Conservation (phyloP, 2,888 invertebrate genomes). For the Parnassius smintheus region DNA sequence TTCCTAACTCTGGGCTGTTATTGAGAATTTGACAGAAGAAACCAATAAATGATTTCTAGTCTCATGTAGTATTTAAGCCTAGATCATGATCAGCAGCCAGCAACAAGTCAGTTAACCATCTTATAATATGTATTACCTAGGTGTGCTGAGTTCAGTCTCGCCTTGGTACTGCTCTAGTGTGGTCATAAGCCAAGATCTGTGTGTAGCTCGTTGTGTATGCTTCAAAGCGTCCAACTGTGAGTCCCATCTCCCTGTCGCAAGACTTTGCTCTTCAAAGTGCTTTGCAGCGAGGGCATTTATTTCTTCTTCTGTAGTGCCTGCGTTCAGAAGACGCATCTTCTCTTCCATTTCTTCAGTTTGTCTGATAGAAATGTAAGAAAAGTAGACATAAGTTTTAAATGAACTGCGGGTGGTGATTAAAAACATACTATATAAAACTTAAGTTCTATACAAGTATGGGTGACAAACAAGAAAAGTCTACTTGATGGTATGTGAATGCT, state of each 20-base stretch:
- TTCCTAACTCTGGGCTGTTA: too few relatives aligned
- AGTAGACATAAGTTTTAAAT: background rate
- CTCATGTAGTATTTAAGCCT: too few relatives aligned
- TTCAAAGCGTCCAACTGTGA: slow-evolving; percentile 92
- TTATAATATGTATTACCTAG: slow-evolving; percentile 79
- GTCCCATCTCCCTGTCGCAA: slow-evolving; percentile 92
- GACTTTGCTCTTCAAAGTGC: slow-evolving; percentile 91
- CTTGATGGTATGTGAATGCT: too few relatives aligned
- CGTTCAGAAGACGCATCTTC: slow-evolving; percentile 89
- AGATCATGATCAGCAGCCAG: too few relatives aligned
- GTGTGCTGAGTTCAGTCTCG: slow-evolving; percentile 77
- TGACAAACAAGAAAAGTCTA: too few relatives aligned
- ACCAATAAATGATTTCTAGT: too few relatives aligned
- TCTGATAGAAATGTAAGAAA: slow-evolving; percentile 52
- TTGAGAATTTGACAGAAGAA: too few relatives aligned
- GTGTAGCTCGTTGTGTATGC: slow-evolving; percentile 92
- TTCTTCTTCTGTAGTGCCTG: slow-evolving; percentile 88
- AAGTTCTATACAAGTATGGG: too few relatives aligned
- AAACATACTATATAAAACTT: too few relatives aligned
- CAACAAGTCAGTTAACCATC: too few relatives aligned
- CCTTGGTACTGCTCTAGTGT: slow-evolving; percentile 80
- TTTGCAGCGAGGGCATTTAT: slow-evolving; percentile 91
- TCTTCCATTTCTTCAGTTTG: slow-evolving; percentile 95
- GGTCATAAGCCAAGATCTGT: slow-evolving; percentile 93
- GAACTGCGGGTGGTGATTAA: too few relatives aligned